Evolutionary conservation across 2,797 vertebrate genomes (phyloP).

Genomic region (Neopelma chrysocephalum): DNA sequence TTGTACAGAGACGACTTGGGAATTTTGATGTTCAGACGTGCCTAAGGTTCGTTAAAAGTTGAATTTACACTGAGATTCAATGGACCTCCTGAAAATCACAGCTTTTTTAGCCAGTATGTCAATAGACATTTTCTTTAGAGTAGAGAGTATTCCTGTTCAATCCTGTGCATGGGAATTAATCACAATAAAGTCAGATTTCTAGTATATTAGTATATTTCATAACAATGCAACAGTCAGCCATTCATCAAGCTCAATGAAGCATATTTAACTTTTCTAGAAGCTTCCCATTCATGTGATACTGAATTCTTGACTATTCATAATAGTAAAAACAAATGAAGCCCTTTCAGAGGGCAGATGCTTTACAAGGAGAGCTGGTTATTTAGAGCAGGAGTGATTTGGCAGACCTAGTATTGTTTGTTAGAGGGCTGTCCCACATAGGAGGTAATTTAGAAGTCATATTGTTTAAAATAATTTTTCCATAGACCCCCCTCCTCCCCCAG

Average conservation of each 20-base stretch:
- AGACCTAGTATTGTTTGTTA: slow-evolving; percentile 2
- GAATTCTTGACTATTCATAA: slow-evolving; percentile 15
- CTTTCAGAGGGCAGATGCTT: slow-evolving; percentile 25
- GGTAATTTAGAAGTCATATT: slow-evolving; percentile 19
- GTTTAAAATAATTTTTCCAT: background rate
- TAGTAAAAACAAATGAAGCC: slow-evolving; percentile 28
- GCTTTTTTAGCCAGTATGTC: background rate
- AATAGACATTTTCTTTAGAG: background rate
- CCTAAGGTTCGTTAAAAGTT: background rate
- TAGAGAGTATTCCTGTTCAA: background rate
- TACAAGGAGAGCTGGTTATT: background rate
- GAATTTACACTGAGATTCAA: slow-evolving; percentile 1
- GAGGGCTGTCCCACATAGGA: background rate
- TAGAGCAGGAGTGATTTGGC: slow-evolving; percentile 11
- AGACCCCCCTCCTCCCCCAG: background rate
- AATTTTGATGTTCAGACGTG: slow-evolving; percentile 11
- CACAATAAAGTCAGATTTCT: background rate
- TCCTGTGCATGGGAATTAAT: background rate
- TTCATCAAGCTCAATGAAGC: background rate
- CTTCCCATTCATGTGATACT: slow-evolving; percentile 31
- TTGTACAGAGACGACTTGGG: slow-evolving; percentile 27
- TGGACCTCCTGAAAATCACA: slow-evolving; percentile 5
- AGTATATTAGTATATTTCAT: background rate
- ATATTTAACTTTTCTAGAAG: slow-evolving; percentile 48
- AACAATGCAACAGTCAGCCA: background rate